Evolutionary conservation across 2,797 vertebrate genomes (phyloP), one percentile per base, ranked within the genome.

Genomic region (Tiaroga cobitis): DNA sequence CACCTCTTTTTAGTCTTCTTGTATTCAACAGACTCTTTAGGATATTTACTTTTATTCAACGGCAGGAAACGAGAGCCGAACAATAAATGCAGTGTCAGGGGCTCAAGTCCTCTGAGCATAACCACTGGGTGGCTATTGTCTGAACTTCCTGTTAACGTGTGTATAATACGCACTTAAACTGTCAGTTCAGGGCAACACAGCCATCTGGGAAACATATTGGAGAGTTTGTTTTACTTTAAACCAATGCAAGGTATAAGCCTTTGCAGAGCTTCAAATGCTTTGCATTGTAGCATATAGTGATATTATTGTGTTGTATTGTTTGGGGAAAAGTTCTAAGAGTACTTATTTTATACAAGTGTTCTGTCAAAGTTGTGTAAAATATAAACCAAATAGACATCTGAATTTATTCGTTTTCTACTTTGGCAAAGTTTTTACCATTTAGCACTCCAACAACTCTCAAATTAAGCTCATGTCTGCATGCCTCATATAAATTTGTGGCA

Each of bases 71-170:
- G 80, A 83, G 65, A 59, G 74, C 69, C 46, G 46, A 68, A 85
- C 19, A 83, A 86, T 80, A 85, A 85, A 73, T 86, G 70, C 56
- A 80, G 21, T 80, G 63, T 84, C 34, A 84, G 49, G 69, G 69
- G 75, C 65, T 83, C 74, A 37, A 21, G 46, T 85, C 79, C 72
- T 82, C 46, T 41, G 83, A 81, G 39, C 77, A 83, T 43, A 81
- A 18, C 81, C 65, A 56, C 51, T 86, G 74, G 82, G 51, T 81
- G 82, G 49, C 87, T 86, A 86, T 90, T 90, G 89, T 90, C 63
- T 80, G 37, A 68, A 51, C 37, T 87, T 89, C 88, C 87, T 88
- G 78, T 86, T 83, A 85, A 85, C 16, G 80, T 84, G 87, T 81
- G 75, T 63, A 34, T 49, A 16, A 49, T 16, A 16, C 68, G 67